phyloP scores from a whole-genome alignment of 2,888 invertebrate genomes.

The Parasteatoda lunata region DNA sequence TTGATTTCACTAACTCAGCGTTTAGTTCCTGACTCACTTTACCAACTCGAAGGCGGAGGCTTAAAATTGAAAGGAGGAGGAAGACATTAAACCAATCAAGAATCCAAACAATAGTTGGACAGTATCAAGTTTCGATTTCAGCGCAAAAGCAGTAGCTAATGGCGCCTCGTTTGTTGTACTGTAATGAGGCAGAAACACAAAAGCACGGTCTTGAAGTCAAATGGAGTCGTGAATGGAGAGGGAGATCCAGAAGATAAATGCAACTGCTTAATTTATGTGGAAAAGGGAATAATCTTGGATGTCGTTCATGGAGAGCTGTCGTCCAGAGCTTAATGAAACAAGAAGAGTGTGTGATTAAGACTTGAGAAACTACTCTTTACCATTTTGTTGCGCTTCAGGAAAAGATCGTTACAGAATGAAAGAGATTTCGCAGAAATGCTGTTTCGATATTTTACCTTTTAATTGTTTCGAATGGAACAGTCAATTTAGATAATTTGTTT shows the following conservation, averaged over 20 bases:
- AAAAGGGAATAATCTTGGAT: conserved; percentile 15
- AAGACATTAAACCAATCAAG: neutral
- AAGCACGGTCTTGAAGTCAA: conserved; percentile 43
- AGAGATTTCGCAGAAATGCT: too few relatives aligned
- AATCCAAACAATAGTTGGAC: neutral
- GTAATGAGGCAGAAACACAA: conserved; percentile 42
- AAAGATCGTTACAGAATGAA: too few relatives aligned
- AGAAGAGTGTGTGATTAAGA: conserved; percentile 18
- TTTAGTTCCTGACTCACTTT: too few relatives aligned
- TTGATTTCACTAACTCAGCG: too few relatives aligned
- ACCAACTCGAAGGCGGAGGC: neutral
- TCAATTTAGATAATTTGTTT: too few relatives aligned
- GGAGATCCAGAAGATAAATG: conserved; percentile 53
- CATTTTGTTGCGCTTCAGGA: neutral
- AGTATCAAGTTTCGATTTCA: conserved; percentile 46
- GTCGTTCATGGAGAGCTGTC: conserved; percentile 13
- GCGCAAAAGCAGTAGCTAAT: conserved; percentile 30
- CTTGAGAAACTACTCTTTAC: neutral
- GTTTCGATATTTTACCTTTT: too few relatives aligned
- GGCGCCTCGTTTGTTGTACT: conserved; percentile 29
- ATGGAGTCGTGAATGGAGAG: conserved; percentile 47
- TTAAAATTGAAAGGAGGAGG: neutral
- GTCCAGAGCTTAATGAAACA: conserved; percentile 14
- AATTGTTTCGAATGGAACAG: too few relatives aligned
- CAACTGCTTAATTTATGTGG: conserved; percentile 30